Evolutionary conservation across 2,797 vertebrate species (phyloP).

Genomic region (Eospalax fontanierii): DNA sequence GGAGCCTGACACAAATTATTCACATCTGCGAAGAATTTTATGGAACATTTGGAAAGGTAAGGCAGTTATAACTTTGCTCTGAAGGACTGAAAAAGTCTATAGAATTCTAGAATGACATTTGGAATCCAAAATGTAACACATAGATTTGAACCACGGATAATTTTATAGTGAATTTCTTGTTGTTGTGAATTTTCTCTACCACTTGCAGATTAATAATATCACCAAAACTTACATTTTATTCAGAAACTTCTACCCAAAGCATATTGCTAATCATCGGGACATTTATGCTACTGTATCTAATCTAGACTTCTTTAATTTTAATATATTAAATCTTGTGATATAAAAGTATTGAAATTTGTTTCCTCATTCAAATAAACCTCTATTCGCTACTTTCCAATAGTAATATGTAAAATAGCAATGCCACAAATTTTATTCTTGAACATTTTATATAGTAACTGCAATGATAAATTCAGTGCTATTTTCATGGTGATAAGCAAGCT

Average conservation of each 20-base stretch:
- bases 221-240: not conserved
- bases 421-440: not conserved
- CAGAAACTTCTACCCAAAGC: not conserved
- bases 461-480: too few species aligned
- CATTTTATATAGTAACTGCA: not conserved
- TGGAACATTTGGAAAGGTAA: constrained; percentile 4
- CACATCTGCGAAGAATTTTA: constrained; percentile 17
- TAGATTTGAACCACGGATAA: constrained; percentile 14
- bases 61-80: not conserved
- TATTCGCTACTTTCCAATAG: not conserved
- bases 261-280: not conserved
- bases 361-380: not conserved
- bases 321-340: not conserved
- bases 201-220: constrained; percentile 44
- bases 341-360: not conserved
- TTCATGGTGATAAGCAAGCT: not conserved
- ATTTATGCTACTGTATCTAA: not conserved
- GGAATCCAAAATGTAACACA: not conserved
- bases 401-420: not conserved
- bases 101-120: not conserved
- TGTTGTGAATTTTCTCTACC: not conserved
- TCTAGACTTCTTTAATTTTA: not conserved
- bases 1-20: not conserved
- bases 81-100: not conserved
- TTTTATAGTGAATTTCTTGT: constrained; percentile 9